phyloP scores from a whole-genome alignment of 2,797 vertebrate genomes.

The Enteromius radiatus region DNA sequence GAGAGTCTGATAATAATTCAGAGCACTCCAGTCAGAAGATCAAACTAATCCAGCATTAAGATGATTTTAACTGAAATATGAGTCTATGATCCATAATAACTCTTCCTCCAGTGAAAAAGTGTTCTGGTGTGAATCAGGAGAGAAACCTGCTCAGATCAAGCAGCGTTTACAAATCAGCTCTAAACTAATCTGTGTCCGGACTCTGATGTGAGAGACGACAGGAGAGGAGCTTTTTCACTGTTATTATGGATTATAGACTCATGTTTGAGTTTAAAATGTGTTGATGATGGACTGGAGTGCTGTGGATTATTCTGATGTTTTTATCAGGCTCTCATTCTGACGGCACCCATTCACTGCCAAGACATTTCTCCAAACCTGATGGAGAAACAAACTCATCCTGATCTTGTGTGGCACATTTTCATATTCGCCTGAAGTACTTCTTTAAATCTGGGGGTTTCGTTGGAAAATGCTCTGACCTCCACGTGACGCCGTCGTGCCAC shows the following conservation, averaged over 20 bases:
- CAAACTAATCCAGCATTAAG: too few species aligned
- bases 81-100: too few species aligned
- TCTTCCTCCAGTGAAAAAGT: background rate
- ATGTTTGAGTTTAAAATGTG: rapidly evolving
- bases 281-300: background rate
- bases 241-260: background rate
- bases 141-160: too few species aligned
- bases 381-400: background rate
- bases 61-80: too few species aligned
- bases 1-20: background rate
- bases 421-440: background rate
- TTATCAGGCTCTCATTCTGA: background rate
- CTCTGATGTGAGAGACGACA: too few species aligned
- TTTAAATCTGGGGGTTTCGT: background rate
- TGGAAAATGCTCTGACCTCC: slow-evolving; percentile 82
- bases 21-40: background rate
- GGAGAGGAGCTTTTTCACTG: background rate
- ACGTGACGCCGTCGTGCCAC: slow-evolving; percentile 92
- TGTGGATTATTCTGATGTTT: background rate
- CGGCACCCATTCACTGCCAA: background rate
- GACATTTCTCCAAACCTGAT: background rate
- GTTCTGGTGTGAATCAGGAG: too few species aligned
- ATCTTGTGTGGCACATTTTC: background rate
- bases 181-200: too few species aligned
- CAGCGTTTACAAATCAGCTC: too few species aligned